phyloP scores from a whole-genome alignment of 2,113 vertebrate genomes.

The Podocnemis expansa region DNA sequence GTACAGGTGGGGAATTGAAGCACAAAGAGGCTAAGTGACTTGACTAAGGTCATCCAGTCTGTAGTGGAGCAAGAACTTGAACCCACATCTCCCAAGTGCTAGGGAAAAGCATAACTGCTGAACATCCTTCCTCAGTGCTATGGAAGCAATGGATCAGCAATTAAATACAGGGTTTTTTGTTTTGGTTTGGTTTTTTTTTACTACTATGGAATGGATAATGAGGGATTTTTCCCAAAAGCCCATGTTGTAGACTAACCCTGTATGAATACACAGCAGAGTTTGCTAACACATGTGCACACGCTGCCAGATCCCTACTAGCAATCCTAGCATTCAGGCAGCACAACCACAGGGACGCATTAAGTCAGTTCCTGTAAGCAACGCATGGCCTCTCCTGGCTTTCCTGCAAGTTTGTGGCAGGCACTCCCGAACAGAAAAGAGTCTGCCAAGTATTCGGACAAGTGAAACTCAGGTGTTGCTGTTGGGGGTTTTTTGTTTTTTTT shows the following conservation, averaged over 20 bases:
- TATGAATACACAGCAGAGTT: not conserved
- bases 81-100: too few relatives aligned
- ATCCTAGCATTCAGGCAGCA: not conserved
- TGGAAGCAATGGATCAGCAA: not conserved
- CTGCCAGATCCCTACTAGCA: not conserved
- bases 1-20: not conserved
- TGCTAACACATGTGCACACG: too few relatives aligned
- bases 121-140: not conserved
- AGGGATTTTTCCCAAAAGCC: not conserved
- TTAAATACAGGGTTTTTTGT: not conserved
- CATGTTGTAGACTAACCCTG: too few relatives aligned
- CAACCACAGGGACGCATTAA: too few relatives aligned
- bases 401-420: not conserved
- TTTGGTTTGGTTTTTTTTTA: too few relatives aligned
- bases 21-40: not conserved
- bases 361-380: not conserved
- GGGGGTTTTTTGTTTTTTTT: too few relatives aligned
- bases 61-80: not conserved
- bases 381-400: not conserved
- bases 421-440: not conserved
- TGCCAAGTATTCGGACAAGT: not conserved
- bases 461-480: too few relatives aligned
- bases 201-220: not conserved
- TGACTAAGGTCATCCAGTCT: not conserved
- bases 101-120: not conserved